phyloP scores from a whole-genome alignment of 1,140 invertebrate species.

The Pinna nobilis region DNA sequence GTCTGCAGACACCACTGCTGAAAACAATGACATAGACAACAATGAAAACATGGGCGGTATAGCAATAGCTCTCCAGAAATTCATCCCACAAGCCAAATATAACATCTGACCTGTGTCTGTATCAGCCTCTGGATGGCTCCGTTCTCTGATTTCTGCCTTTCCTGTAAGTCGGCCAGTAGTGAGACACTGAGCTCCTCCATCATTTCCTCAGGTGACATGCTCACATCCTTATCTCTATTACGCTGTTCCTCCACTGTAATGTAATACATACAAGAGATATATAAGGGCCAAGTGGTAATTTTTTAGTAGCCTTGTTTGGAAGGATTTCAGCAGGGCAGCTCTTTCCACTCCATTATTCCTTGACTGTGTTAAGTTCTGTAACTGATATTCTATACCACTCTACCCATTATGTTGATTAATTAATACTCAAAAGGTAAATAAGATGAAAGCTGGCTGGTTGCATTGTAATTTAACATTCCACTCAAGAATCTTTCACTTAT shows the following conservation, averaged over 20 bases:
- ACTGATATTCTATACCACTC: too few species aligned
- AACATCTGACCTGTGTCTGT: slow-evolving; percentile 4
- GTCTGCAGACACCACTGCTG: neutral
- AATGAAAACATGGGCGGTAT: neutral
- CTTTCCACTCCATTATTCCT: too few species aligned
- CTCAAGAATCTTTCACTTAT: too few species aligned
- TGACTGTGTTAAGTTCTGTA: slow-evolving; percentile 46
- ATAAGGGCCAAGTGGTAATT: too few species aligned
- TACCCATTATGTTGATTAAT: too few species aligned
- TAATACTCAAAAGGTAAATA: too few species aligned
- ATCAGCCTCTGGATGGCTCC: slow-evolving; percentile 48
- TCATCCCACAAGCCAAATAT: neutral
- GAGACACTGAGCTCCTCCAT: slow-evolving; percentile 55
- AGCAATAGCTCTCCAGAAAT: neutral
- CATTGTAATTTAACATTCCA: too few species aligned
- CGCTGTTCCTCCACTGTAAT: slow-evolving; percentile 54
- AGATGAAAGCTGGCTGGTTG: too few species aligned
- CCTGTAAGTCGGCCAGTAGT: slow-evolving; percentile 62
- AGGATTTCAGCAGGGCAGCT: too few species aligned
- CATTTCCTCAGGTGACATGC: slow-evolving; percentile 34
- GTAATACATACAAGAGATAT: too few species aligned
- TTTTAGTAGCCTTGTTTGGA: too few species aligned
- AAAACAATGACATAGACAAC: neutral
- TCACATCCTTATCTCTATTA: slow-evolving; percentile 25
- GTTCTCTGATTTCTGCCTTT: slow-evolving; percentile 55